Evolutionary conservation across 2,113 vertebrate genomes (phyloP), one percentile per base, ranked within the genome.

Genomic region (Synchiropus splendidus): DNA sequence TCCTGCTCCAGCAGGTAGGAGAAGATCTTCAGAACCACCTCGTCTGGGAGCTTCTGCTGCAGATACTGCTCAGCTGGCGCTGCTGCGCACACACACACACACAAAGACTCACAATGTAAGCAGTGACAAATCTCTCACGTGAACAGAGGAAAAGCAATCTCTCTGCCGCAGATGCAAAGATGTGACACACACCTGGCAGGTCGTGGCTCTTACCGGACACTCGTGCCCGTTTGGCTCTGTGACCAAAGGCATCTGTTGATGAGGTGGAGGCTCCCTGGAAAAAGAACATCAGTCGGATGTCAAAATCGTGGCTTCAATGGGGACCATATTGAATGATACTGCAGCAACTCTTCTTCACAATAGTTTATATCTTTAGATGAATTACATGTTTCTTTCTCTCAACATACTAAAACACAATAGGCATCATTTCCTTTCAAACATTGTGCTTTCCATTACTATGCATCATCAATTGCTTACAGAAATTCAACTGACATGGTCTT

Each of bases 21-120:
- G 75, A 98, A 98, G 76, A 99, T 97, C 86, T 99, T 98, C 71
- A 99, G 82, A 81, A 98, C 92, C 9, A 99, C 95, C 83, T 99
- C 95, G 84, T 99, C 95, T 66, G 95, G 95, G 58, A 99, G 80
- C 79, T 98, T 99, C 80, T 97, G 92, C 77, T 99, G 95, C 78
- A 98, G 90, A 80, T 99, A 99, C 1, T 98, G 95, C 77, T 99
- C 95, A 73, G 95, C 95, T 79, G 94, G 94, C 61, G 95, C 94
- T 80, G 91, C 94, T 97, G 54, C 6, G 41, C 63, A 47, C 64
- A 53, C 6, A 41, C 5, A 39, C 5, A 32, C 5, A 38, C 6
- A 27, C 10, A 61, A 17, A 2, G 6, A 18, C 5, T 4, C 6
- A 16, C 9, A 42, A 15, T 11, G 8, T 40, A 36, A 14, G n/a